Evolutionary conservation across 2,113 vertebrate species (phyloP).

Genomic region (Oreochromis niloticus): DNA sequence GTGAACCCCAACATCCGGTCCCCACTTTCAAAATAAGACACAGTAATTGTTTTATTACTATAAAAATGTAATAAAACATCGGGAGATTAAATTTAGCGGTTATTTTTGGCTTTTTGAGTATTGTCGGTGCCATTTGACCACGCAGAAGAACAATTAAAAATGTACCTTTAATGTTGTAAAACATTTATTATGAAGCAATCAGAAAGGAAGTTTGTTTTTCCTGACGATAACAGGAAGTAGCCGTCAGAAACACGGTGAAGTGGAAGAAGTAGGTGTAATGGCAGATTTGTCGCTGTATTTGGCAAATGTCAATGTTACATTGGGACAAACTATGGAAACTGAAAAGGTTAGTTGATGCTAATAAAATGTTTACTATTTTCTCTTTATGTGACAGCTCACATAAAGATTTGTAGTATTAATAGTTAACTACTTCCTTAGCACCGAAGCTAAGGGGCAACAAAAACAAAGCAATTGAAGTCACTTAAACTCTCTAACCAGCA

Average conservation of each 20-base stretch:
- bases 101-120: background rate
- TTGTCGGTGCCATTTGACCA: background rate
- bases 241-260: background rate
- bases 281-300: slow-evolving; percentile 60
- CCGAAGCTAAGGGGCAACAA: slow-evolving; percentile 22
- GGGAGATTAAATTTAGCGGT: background rate
- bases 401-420: background rate
- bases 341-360: slow-evolving; percentile 55
- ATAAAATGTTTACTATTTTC: background rate
- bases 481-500: background rate
- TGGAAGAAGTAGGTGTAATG: slow-evolving; percentile 25
- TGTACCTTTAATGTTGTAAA: background rate
- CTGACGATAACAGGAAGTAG: background rate
- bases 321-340: slow-evolving; percentile 66
- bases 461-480: background rate
- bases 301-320: slow-evolving; percentile 58
- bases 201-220: background rate
- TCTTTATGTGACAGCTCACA: background rate
- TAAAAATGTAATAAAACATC: background rate
- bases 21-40: background rate
- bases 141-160: background rate
- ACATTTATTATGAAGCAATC: slow-evolving; percentile 24
- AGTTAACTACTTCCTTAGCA: slow-evolving; percentile 34
- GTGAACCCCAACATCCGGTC: background rate
- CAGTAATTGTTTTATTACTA: background rate